Evolutionary conservation across 2,888 invertebrate genomes (phyloP).

Genomic region (Scaptomyza reducta): DNA sequence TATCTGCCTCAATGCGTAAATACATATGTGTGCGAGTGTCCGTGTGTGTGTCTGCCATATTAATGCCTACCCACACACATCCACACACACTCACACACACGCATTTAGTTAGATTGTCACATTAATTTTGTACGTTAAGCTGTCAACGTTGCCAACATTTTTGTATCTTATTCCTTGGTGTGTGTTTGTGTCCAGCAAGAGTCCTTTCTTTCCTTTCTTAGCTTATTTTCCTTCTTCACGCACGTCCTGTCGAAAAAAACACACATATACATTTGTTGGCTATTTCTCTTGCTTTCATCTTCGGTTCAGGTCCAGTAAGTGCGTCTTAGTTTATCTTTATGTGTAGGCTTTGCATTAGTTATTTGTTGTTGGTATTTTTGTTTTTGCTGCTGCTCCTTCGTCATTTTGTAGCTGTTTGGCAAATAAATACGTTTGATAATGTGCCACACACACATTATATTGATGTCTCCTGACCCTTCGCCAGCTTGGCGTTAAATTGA

Average conservation of each 20-base stretch:
- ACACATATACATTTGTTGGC: slow-evolving; percentile 30
- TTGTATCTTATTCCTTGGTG: slow-evolving; percentile 54
- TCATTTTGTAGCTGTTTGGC: slow-evolving; percentile 46
- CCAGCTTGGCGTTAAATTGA: slow-evolving; percentile 39
- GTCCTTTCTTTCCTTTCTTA: slow-evolving; percentile 18
- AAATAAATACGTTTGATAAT: slow-evolving; percentile 74
- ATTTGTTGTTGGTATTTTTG: not conserved
- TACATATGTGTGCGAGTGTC: slow-evolving; percentile 20
- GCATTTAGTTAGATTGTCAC: slow-evolving; percentile 71
- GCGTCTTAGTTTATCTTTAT: slow-evolving; percentile 70
- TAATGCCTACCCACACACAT: slow-evolving; percentile 16
- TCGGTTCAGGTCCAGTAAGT: slow-evolving; percentile 37
- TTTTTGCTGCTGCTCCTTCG: not conserved
- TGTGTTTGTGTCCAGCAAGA: slow-evolving; percentile 23
- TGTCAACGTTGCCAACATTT: slow-evolving; percentile 75
- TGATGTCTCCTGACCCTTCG: slow-evolving; percentile 27
- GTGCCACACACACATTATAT: slow-evolving; percentile 63
- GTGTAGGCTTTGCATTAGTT: slow-evolving; percentile 40
- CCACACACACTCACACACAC: slow-evolving; percentile 27
- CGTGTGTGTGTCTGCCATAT: slow-evolving; percentile 19
- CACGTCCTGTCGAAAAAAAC: slow-evolving; percentile 37
- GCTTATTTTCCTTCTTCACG: slow-evolving; percentile 17
- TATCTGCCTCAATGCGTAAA: slow-evolving; percentile 63
- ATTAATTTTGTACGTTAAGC: slow-evolving; percentile 78
- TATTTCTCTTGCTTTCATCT: slow-evolving; percentile 65